phyloP scores from a whole-genome alignment of 2,888 invertebrate species.

The Zhuqinia jingwanae region DNA sequence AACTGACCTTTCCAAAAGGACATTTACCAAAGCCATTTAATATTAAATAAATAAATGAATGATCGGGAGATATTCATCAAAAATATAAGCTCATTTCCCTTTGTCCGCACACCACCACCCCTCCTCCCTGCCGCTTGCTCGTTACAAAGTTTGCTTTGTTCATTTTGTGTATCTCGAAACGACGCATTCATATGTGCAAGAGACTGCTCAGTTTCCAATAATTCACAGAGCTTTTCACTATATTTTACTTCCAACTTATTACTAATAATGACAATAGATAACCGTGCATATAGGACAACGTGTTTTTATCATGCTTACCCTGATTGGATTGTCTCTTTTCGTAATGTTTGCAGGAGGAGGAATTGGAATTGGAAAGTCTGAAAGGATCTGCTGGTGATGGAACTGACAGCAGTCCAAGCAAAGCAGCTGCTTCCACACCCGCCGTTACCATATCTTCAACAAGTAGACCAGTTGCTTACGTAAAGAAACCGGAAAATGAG shows the following conservation, averaged over 20 bases:
- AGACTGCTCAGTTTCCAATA: neutral
- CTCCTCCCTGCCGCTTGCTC: too few relatives aligned
- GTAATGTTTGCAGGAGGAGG: constrained; percentile 53
- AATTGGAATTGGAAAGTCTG: constrained; percentile 69
- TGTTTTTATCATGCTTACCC: neutral
- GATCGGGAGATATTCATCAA: too few relatives aligned
- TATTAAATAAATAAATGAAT: too few relatives aligned
- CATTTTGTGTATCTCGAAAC: neutral
- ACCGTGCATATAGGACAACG: neutral
- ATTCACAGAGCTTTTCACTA: neutral
- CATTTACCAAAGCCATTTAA: too few relatives aligned
- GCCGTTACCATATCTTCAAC: constrained; percentile 13
- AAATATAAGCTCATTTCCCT: too few relatives aligned
- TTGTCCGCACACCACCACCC: too few relatives aligned
- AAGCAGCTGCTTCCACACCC: neutral
- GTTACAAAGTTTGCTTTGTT: constrained; percentile 3
- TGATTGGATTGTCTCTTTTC: neutral
- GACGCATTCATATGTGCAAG: neutral
- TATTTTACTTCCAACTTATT: neutral
- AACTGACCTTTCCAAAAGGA: too few relatives aligned
- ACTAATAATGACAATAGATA: neutral
- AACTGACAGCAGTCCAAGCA: neutral
- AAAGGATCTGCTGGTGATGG: constrained; percentile 36
- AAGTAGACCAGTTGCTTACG: constrained; percentile 44
- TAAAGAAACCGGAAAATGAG: constrained; percentile 72